A percentile compares a stretch with the other conserved stretches of the same genome.
Conservation (phyloP, 1,140 invertebrate species). For the Zaprionus davidi region DNA sequence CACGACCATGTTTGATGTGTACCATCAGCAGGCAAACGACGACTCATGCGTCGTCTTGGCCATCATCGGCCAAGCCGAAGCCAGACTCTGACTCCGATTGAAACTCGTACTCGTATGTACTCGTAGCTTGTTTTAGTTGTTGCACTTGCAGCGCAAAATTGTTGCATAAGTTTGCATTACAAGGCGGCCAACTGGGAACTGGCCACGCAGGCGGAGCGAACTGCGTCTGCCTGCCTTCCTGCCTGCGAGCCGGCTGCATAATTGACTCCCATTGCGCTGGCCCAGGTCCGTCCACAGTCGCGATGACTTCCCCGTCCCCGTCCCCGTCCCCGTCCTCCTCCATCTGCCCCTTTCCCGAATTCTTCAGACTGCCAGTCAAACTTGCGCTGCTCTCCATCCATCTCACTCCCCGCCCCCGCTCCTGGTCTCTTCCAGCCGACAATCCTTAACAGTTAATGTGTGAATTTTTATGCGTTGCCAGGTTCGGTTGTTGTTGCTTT, state of each 20-base stretch:
- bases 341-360: conserved; percentile 22
- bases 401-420: background rate
- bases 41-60: conserved; percentile 53
- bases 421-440: conserved; percentile 12
- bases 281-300: conserved; percentile 20
- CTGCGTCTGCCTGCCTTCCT: background rate
- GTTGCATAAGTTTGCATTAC: conserved; percentile 77
- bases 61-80: conserved; percentile 35
- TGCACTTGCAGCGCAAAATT: conserved; percentile 77
- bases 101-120: conserved; percentile 36
- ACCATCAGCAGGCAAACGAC: conserved; percentile 57
- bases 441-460: conserved; percentile 82
- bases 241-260: conserved; percentile 64
- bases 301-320: background rate
- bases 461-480: conserved; percentile 83
- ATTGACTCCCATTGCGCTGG: conserved; percentile 75
- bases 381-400: background rate
- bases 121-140: conserved; percentile 70
- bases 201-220: background rate
- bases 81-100: background rate
- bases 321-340: background rate
- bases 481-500: conserved; percentile 67
- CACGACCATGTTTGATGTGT: conserved; percentile 82
- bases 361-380: conserved; percentile 37
- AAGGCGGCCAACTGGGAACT: conserved; percentile 41